Evolutionary conservation across 2,888 invertebrate species (phyloP).

Genomic region (Arge pagana): DNA sequence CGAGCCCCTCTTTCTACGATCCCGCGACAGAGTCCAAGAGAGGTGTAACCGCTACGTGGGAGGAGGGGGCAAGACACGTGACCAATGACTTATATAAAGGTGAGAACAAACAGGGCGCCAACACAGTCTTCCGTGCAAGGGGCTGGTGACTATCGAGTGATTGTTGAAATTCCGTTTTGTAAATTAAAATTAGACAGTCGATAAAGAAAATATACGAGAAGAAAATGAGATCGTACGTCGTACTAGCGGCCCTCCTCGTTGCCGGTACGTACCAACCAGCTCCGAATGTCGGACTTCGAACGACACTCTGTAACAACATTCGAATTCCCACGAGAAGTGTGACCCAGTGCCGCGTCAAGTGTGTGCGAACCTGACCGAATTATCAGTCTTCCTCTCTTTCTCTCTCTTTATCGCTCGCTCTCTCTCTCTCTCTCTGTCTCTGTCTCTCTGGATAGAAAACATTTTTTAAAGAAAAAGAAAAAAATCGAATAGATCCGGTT

Average conservation of each 20-base stretch:
- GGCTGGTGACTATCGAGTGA: slow-evolving; percentile 34
- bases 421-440: no score
- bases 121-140: slow-evolving; percentile 51
- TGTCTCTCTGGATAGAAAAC: no score
- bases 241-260: slow-evolving; percentile 54
- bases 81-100: slow-evolving; percentile 58
- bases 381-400: no score
- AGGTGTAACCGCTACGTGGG: slow-evolving; percentile 35
- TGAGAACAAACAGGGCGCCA: slow-evolving; percentile 52
- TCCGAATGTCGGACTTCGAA: neutral
- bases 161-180: neutral
- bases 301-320: neutral
- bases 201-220: slow-evolving; percentile 7
- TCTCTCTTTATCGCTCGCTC: no score
- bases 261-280: slow-evolving; percentile 51
- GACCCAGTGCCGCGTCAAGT: slow-evolving; percentile 6
- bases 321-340: neutral
- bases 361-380: slow-evolving; percentile 3
- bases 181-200: neutral
- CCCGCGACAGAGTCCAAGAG: slow-evolving; percentile 30
- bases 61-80: slow-evolving; percentile 52
- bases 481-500: no score
- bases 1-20: slow-evolving; percentile 13
- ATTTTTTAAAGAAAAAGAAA: neutral
- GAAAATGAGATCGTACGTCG: slow-evolving; percentile 55